These are phyloP conservation scores for Eulithis testata DNA, from an alignment of 2,888 invertebrate genomes.

Conservation along the genomic window DNA sequence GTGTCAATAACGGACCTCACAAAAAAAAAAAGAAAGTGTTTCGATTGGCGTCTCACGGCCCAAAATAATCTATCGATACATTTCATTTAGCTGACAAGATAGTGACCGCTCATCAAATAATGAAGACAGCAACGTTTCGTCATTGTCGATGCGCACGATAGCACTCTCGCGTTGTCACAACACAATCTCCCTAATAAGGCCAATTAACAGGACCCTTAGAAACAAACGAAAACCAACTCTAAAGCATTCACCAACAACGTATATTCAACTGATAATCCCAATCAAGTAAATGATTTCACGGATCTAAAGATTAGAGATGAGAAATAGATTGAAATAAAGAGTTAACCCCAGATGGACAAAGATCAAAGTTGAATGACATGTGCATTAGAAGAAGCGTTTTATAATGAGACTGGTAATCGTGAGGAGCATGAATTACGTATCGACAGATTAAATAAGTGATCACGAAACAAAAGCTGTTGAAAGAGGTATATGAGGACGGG, in stretches of 20 bases:
- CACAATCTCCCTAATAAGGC: constrained; percentile 83
- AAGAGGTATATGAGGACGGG: constrained; percentile 16
- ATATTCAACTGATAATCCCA: constrained; percentile 48
- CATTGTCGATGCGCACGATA: constrained; percentile 84
- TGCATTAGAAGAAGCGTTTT: constrained; percentile 57
- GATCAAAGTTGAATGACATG: constrained; percentile 82
- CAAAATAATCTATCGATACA: constrained; percentile 83
- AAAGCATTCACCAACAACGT: constrained; percentile 53
- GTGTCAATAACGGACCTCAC: constrained; percentile 74
- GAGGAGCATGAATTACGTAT: constrained; percentile 64
- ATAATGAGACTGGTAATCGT: constrained; percentile 67
- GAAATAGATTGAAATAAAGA: constrained; percentile 74
- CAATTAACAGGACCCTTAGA: constrained; percentile 78
- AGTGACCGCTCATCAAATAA: constrained; percentile 84
- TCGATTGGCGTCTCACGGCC: constrained; percentile 77
- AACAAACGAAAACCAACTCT: constrained; percentile 64
- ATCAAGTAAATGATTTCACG: constrained; percentile 55
- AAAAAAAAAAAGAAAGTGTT: constrained; percentile 72
- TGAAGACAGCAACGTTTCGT: constrained; percentile 85
- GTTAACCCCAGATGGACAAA: constrained; percentile 70
- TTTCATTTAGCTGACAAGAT: constrained; percentile 84
- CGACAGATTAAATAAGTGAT: constrained; percentile 35
- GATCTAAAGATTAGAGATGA: constrained; percentile 62
- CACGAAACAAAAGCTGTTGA: constrained; percentile 40
- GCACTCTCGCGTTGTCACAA: constrained; percentile 83